A percentile compares a stretch with the other conserved stretches of the same genome.
Evolutionary conservation across 2,113 vertebrate genomes (phyloP).

Genomic region (Alligator mississippiensis): DNA sequence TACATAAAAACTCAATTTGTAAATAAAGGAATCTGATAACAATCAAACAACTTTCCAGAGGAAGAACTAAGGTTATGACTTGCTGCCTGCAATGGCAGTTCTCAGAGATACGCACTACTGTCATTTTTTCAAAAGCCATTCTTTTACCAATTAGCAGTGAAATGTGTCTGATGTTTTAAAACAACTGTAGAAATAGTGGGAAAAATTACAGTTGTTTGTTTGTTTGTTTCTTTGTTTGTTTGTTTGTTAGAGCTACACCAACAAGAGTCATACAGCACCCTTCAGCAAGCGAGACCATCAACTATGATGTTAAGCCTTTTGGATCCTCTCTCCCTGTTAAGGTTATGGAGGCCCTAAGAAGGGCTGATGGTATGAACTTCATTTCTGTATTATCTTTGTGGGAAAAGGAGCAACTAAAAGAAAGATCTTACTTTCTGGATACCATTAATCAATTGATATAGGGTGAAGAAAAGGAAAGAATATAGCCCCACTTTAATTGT

Average conservation of each 20-base stretch:
- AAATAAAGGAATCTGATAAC: not conserved
- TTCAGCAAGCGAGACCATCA: constrained; percentile 82
- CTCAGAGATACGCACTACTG: not conserved
- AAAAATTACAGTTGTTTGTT: not conserved
- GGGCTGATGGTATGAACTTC: constrained; percentile 84
- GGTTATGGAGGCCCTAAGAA: constrained; percentile 93
- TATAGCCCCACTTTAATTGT: not conserved
- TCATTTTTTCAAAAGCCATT: not conserved
- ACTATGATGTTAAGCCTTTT: constrained; percentile 91
- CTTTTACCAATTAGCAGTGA: not conserved
- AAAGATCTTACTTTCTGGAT: not conserved
- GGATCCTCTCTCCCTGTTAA: constrained; percentile 95
- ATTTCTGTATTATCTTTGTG: not conserved
- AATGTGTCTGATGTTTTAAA: not conserved
- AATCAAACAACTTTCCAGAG: not conserved
- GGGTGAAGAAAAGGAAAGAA: not conserved
- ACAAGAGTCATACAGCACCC: constrained; percentile 83
- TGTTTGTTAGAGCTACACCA: constrained; percentile 86
- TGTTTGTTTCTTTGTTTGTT: not conserved
- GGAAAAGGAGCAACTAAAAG: not conserved
- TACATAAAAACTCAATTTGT: not conserved
- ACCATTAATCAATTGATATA: not conserved
- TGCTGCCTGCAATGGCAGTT: not conserved
- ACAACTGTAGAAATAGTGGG: not conserved
- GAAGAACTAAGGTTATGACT: not conserved